Evolutionary conservation across 2,797 vertebrate species (phyloP).

Genomic region (Melanotaenia pygmaea): DNA sequence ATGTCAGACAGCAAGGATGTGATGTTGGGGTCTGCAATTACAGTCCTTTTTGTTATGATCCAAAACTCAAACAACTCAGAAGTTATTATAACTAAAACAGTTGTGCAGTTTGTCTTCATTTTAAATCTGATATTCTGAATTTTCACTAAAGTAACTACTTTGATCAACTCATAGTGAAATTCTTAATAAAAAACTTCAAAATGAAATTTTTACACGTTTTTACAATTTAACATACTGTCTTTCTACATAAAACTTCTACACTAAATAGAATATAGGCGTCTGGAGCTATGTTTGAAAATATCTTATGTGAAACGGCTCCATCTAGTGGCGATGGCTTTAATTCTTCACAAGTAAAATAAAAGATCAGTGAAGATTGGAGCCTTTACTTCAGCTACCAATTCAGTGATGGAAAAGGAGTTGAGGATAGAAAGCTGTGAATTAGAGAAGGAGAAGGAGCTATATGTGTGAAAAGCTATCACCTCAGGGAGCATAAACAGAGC

Average conservation of each 20-base stretch:
- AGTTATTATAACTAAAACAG: background rate
- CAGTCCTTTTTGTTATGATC: background rate
- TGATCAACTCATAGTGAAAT: background rate
- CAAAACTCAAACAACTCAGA: too few species aligned
- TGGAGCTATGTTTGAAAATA: background rate
- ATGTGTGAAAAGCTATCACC: conserved; percentile 5
- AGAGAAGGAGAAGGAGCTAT: background rate
- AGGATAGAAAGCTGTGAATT: background rate
- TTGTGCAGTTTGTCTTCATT: background rate
- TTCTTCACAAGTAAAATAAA: background rate
- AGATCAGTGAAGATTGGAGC: background rate
- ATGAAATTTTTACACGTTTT: background rate
- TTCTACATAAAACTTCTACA: background rate
- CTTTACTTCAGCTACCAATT: background rate
- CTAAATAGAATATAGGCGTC: too few species aligned
- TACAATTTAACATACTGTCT: too few species aligned
- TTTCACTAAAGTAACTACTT: background rate
- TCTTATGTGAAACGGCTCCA: conserved; percentile 41
- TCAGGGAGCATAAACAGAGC: conserved; percentile 13
- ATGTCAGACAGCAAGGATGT: background rate
- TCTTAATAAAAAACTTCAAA: background rate
- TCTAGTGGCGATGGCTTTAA: conserved; percentile 53
- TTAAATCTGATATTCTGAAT: background rate
- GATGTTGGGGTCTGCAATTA: background rate
- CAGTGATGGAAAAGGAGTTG: background rate